Percentiles rank a stretch among this genome's conserved stretches.
These are phyloP conservation scores for Drosophila infuscata DNA, from an alignment of 2,888 invertebrate genomes.

Conservation along the genomic window DNA sequence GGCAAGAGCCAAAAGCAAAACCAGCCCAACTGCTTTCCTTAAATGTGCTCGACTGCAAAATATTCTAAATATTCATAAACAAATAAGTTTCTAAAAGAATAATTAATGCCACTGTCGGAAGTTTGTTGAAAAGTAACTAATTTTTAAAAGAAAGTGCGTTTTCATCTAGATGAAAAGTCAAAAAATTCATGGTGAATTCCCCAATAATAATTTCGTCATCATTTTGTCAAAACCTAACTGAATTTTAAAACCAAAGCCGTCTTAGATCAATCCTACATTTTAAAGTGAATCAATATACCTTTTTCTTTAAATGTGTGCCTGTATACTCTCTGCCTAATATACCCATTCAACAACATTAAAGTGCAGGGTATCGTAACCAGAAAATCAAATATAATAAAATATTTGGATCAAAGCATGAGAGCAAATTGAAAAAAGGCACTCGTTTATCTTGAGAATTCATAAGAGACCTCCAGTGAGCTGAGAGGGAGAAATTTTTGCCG, in stretches of 20 bases:
- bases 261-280: too few relatives aligned
- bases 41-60: neutral
- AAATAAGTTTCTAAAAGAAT: neutral
- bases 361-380: constrained; percentile 17
- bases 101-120: neutral
- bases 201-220: too few relatives aligned
- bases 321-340: neutral
- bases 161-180: neutral
- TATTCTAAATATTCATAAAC: neutral
- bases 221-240: too few relatives aligned
- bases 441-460: constrained; percentile 65
- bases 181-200: too few relatives aligned
- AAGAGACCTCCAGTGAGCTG: constrained; percentile 24
- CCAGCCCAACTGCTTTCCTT: neutral
- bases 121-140: neutral
- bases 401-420: constrained; percentile 33
- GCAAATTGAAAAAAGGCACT: constrained; percentile 26
- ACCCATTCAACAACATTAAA: neutral
- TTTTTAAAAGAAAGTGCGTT: neutral
- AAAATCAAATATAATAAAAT: constrained; percentile 40
- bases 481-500: constrained; percentile 35
- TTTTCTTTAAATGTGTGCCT: too few relatives aligned
- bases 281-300: too few relatives aligned
- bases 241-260: too few relatives aligned
- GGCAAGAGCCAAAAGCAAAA: constrained; percentile 7